Evolutionary conservation across 1,140 invertebrate genomes (phyloP).

Genomic region (Sarcophaga peregrina): DNA sequence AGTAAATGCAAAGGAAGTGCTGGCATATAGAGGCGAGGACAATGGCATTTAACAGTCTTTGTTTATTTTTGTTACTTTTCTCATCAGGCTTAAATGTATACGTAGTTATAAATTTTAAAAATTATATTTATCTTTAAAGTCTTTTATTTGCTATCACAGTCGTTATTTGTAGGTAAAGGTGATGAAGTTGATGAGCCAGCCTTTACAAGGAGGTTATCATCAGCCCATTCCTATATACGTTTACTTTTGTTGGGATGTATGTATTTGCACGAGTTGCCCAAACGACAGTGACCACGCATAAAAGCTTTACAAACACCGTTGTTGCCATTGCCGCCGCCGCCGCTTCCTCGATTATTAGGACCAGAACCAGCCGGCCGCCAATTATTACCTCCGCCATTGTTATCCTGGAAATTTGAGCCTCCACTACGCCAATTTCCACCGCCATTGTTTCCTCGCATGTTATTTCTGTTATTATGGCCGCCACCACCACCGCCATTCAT

Average conservation of each 20-base stretch:
- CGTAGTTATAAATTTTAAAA: background rate
- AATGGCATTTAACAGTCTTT: conserved; percentile 8
- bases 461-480: conserved; percentile 56
- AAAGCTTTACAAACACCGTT: conserved; percentile 79
- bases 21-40: background rate
- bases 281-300: conserved; percentile 80
- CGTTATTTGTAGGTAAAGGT: conserved; percentile 12
- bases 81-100: background rate
- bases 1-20: background rate
- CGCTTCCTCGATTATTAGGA: conserved; percentile 44
- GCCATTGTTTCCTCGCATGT: conserved; percentile 58
- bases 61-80: background rate
- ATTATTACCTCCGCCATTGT: conserved; percentile 49
- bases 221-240: conserved; percentile 58
- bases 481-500: conserved; percentile 67
- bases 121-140: background rate
- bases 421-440: conserved; percentile 61
- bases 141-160: conserved; percentile 23
- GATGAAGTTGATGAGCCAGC: conserved; percentile 54
- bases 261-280: conserved; percentile 81
- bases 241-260: conserved; percentile 77
- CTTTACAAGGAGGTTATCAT: conserved; percentile 53
- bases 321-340: conserved; percentile 64
- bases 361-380: conserved; percentile 47
- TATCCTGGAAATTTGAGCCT: conserved; percentile 51